Base-by-base conservation (phyloP, 2,797 vertebrate species). In the Fistularia commersonii region DNA sequence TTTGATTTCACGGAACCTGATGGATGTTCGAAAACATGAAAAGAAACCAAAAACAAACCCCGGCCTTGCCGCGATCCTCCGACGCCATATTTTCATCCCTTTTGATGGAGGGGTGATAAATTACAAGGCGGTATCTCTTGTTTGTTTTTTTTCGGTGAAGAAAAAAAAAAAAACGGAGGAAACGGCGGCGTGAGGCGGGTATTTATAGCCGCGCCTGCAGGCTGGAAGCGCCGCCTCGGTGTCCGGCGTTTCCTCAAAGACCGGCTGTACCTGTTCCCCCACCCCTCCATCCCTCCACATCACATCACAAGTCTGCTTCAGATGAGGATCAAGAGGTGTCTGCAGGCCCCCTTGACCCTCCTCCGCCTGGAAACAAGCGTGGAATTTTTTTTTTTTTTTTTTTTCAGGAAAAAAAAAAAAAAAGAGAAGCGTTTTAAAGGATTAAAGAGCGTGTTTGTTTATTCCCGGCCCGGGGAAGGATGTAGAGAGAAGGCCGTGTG, bases 71-170 rank as follows among this genome's bases (percentile, higher is more conserved):
- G 52, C 43, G 64, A 69, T 81, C 59, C 64, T 77, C 75, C 52
- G 69, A 59, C 49, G 55, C 47, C 57, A 38, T 23, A 13, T 67
- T 77, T 64, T 45, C 59, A 35, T 54, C 72, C 48, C 48, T 44
- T 51, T 55, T 54, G 45, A 58, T 59, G 44, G 57, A 64, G 53
- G 62, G 54, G 67, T 78, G 74, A 87, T 83, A 86, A 87, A 87
- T 88, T 82, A 84, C 63, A 81, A 87, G 77, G 79, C 70, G 73
- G 74, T 66, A 71, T 63, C 23, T 61, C 8, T 70, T 83, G 80
- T 86, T 86, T 89, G 76, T 57, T 76, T 81, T 83, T 57, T n/a
- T n/a, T n/a, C n/a, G n/a, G n/a, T n/a, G n/a, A n/a, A n/a, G n/a
- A n/a, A n/a, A n/a, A n/a, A n/a, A 66, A 61, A 81, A 73, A 74